phyloP scores from a whole-genome alignment of 2,888 invertebrate genomes.

The Panzeria rudis region DNA sequence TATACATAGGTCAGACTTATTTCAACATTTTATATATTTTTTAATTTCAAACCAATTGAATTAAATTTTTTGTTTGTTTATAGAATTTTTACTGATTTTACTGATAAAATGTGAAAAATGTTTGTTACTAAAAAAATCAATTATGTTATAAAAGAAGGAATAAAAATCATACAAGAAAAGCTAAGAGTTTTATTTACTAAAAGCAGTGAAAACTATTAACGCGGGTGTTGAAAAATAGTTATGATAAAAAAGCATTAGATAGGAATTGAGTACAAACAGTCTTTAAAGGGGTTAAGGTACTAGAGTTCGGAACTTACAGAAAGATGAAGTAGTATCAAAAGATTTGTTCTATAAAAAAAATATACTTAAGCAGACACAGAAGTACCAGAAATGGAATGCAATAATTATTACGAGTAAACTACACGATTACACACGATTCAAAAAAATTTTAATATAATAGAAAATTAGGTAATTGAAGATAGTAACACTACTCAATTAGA shows the following conservation, averaged over 20 bases:
- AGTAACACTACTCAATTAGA: slow-evolving; percentile 56
- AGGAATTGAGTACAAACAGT: slow-evolving; percentile 46
- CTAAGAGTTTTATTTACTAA: slow-evolving; percentile 50
- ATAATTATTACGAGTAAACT: slow-evolving; percentile 41
- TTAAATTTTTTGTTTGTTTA: slow-evolving; percentile 51
- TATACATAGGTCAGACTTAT: slow-evolving; percentile 41
- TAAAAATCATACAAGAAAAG: slow-evolving; percentile 64
- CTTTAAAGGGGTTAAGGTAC: slow-evolving; percentile 43
- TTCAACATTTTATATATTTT: slow-evolving; percentile 51
- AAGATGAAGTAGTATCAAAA: slow-evolving; percentile 45
- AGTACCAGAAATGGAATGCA: slow-evolving; percentile 56
- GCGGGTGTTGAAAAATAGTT: slow-evolving; percentile 63
- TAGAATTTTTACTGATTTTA: slow-evolving; percentile 77
- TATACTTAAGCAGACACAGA: slow-evolving; percentile 46
- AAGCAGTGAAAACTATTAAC: slow-evolving; percentile 66
- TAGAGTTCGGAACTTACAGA: slow-evolving; percentile 39
- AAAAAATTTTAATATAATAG: slow-evolving; percentile 31
- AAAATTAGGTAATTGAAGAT: slow-evolving; percentile 61
- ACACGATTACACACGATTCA: slow-evolving; percentile 48
- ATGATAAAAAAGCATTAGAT: slow-evolving; percentile 61
- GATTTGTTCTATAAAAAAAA: slow-evolving; percentile 14
- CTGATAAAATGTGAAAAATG: slow-evolving; percentile 67
- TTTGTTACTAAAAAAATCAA: slow-evolving; percentile 55
- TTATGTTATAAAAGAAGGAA: slow-evolving; percentile 52
- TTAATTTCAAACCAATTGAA: neutral